Evolutionary conservation across 2,888 invertebrate species (phyloP).

Genomic region (Drosophila anomalata): DNA sequence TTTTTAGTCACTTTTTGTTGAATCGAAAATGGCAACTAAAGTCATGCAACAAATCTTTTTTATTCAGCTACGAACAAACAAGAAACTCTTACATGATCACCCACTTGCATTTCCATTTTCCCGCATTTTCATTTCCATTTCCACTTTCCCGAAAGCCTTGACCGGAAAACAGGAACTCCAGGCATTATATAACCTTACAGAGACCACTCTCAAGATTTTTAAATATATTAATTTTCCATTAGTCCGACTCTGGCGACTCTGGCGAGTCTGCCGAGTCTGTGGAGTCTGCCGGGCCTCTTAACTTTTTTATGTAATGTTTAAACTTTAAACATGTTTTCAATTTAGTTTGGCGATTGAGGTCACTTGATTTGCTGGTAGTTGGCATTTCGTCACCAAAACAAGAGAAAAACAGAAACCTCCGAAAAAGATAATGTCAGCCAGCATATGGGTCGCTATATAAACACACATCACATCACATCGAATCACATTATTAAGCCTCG

Average conservation of each 20-base stretch:
- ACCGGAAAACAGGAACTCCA: conserved; percentile 22
- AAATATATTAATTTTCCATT: background rate
- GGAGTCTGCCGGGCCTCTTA: background rate
- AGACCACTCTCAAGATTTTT: no score
- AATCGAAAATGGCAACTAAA: conserved; percentile 8
- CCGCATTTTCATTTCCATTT: background rate
- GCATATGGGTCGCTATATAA: conserved; percentile 20
- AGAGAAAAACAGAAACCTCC: background rate
- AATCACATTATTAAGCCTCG: conserved; percentile 11
- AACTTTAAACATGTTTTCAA: conserved; percentile 62
- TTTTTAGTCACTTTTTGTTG: conserved; percentile 19
- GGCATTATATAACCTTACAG: background rate
- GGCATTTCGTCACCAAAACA: conserved; percentile 35
- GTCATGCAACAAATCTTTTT: conserved; percentile 32
- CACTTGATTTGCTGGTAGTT: conserved; percentile 64
- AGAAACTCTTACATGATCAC: conserved; percentile 45
- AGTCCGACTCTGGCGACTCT: no score
- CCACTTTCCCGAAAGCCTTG: conserved; percentile 28
- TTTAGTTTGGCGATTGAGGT: conserved; percentile 74
- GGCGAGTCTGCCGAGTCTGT: no score
- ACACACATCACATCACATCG: background rate
- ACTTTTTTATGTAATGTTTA: conserved; percentile 41
- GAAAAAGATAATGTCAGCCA: conserved; percentile 5
- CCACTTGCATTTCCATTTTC: conserved; percentile 5
- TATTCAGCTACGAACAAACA: conserved; percentile 14